Percentiles rank a stretch among this genome's conserved stretches.
phyloP scores from a whole-genome alignment of 2,113 vertebrate genomes.

The Charadrius vociferus region DNA sequence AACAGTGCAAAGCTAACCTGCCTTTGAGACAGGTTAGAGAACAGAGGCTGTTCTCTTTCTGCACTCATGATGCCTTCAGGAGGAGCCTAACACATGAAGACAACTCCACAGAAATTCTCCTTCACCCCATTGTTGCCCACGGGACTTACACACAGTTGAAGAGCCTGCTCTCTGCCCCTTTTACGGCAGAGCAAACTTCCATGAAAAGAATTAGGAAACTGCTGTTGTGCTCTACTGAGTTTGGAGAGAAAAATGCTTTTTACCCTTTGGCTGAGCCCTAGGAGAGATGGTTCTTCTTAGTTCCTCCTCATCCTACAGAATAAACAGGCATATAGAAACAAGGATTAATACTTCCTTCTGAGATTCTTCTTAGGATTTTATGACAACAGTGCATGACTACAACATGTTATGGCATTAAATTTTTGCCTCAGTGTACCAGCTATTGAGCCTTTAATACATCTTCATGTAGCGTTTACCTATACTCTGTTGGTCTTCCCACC shows the following conservation, averaged over 20 bases:
- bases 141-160: background rate
- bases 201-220: background rate
- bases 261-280: background rate
- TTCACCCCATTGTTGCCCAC: background rate
- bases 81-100: background rate
- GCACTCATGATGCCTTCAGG: background rate
- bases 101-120: background rate
- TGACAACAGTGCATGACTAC: background rate
- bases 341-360: background rate
- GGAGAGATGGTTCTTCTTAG: background rate
- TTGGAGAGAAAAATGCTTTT: background rate
- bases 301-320: background rate
- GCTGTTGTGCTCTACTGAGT: background rate
- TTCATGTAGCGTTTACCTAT: background rate
- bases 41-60: background rate
- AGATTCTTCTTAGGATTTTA: background rate
- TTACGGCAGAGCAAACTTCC: background rate
- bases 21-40: background rate
- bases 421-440: background rate
- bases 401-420: background rate
- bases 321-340: background rate
- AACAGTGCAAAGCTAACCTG: background rate
- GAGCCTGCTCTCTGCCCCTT: background rate
- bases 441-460: background rate
- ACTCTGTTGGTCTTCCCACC: background rate